Conservation (phyloP, 2,797 vertebrate species). For the Podargus strigoides region DNA sequence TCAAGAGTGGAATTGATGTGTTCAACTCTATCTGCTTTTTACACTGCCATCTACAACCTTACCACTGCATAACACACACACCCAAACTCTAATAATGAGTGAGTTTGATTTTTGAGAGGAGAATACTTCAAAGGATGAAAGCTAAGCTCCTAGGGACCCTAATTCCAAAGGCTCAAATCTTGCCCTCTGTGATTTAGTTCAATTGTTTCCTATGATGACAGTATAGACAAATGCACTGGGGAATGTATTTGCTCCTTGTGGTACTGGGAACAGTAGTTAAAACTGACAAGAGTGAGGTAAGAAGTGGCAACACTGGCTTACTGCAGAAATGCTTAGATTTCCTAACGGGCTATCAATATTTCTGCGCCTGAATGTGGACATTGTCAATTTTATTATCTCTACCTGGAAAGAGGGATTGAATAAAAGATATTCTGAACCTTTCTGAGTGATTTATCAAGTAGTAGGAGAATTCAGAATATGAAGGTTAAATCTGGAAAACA, state of each 20-base stretch:
- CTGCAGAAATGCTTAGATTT: not conserved
- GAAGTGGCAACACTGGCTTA: not conserved
- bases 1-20: rapidly evolving
- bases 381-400: not conserved
- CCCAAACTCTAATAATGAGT: not conserved
- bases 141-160: not conserved
- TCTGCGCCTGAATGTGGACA: not conserved
- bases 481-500: conserved; percentile 40
- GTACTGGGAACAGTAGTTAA: not conserved
- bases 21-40: not conserved
- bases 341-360: not conserved
- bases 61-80: not conserved
- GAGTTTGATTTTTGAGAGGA: not conserved
- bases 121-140: not conserved
- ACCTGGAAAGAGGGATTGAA: not conserved
- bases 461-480: not conserved
- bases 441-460: conserved; percentile 28
- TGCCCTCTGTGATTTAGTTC: not conserved
- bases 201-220: not conserved
- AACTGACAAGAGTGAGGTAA: not conserved
- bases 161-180: not conserved
- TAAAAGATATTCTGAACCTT: not conserved
- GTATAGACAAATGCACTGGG: not conserved
- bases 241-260: not conserved
- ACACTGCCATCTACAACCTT: not conserved